phyloP scores from a whole-genome alignment of 2,113 vertebrate species.

The Anoura caudifer region DNA sequence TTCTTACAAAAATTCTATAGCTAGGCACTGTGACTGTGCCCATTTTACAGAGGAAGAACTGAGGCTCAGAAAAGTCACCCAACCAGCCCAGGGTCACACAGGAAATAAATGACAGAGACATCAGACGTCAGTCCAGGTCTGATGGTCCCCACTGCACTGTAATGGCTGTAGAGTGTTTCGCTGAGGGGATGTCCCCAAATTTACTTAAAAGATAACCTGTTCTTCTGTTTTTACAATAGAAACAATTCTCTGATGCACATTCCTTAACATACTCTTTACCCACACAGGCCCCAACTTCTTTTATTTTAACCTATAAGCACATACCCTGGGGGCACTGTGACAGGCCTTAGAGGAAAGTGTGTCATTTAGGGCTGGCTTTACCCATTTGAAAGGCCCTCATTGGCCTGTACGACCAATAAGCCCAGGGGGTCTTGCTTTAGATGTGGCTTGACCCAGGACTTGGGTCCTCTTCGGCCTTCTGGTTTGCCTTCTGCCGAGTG shows the following conservation, averaged over 20 bases:
- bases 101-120: background rate
- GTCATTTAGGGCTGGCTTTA: background rate
- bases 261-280: background rate
- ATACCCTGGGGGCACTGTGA: background rate
- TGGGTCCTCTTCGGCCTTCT: background rate
- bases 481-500: background rate
- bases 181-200: background rate
- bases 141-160: background rate
- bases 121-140: background rate
- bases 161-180: no score
- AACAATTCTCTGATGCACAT: background rate
- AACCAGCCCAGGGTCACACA: background rate
- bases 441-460: background rate
- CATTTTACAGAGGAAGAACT: background rate
- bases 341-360: background rate
- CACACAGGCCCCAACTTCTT: background rate
- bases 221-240: background rate
- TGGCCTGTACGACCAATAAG: background rate
- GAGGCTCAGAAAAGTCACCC: background rate
- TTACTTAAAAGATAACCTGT: background rate
- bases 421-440: background rate
- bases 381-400: background rate
- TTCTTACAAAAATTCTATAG: background rate
- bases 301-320: background rate
- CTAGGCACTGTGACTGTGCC: no score